Evolutionary conservation across 2,113 vertebrate genomes (phyloP).

Genomic region (Heterochromis multidens): DNA sequence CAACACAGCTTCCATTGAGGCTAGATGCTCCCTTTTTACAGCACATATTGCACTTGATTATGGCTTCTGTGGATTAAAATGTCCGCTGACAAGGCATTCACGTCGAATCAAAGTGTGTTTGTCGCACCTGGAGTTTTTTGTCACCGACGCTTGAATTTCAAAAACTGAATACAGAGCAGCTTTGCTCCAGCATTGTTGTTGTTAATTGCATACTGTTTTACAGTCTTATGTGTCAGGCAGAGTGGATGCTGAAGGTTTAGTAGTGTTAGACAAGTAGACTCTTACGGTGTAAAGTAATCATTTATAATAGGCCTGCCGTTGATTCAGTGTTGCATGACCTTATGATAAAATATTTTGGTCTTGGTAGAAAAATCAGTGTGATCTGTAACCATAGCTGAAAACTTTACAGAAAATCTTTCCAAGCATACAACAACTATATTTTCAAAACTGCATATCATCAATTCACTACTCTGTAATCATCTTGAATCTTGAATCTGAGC

Average conservation of each 20-base stretch:
- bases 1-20: constrained; percentile 30
- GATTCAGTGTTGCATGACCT: neutral
- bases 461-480: neutral
- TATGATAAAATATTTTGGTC: neutral
- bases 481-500: neutral
- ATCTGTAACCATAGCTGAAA: neutral
- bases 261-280: neutral
- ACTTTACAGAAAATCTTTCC: neutral
- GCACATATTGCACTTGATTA: constrained; percentile 22
- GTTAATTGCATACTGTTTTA: constrained; percentile 1
- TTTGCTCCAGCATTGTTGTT: neutral
- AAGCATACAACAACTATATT: neutral
- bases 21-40: constrained; percentile 14
- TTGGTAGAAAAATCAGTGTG: too few relatives aligned
- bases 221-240: neutral
- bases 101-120: constrained; percentile 30
- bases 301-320: neutral
- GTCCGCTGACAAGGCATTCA: constrained; percentile 47
- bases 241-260: neutral
- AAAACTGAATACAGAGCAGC: constrained; percentile 15
- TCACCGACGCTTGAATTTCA: constrained; percentile 30
- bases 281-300: neutral
- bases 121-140: constrained; percentile 18
- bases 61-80: constrained; percentile 44
- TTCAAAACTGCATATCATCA: neutral